phyloP scores from a whole-genome alignment of 2,888 invertebrate species.

The Drosophila siamana region DNA sequence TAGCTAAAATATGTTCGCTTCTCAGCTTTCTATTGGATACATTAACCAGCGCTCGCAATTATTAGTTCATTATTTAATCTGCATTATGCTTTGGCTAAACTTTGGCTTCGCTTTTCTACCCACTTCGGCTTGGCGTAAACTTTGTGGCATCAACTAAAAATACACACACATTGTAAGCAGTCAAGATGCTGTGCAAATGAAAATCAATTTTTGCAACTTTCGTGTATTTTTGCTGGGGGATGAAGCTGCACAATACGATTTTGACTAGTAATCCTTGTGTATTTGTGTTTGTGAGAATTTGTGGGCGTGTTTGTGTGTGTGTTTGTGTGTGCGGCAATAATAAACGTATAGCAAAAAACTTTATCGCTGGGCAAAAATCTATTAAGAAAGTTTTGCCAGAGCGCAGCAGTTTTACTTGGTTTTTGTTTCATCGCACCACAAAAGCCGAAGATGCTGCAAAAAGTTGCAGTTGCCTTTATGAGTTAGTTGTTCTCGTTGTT shows the following conservation, averaged over 20 bases:
- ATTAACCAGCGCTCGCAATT: neutral
- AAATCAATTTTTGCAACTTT: constrained; percentile 73
- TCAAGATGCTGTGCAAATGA: constrained; percentile 69
- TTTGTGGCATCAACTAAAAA: constrained; percentile 27
- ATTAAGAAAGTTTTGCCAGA: constrained; percentile 78
- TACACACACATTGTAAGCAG: constrained; percentile 28
- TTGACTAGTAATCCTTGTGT: constrained; percentile 38
- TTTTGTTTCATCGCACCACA: constrained; percentile 42
- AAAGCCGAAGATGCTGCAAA: constrained; percentile 39
- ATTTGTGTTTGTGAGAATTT: neutral
- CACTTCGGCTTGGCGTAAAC: constrained; percentile 24
- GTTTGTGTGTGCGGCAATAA: constrained; percentile 35
- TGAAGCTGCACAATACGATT: constrained; percentile 50
- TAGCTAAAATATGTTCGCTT: too few species aligned
- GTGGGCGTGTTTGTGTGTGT: constrained; percentile 9
- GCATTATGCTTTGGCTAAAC: neutral
- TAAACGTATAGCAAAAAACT: constrained; percentile 50
- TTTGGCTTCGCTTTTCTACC: neutral
- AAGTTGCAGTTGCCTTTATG: constrained; percentile 70
- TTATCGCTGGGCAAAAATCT: constrained; percentile 72
- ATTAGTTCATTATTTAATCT: constrained; percentile 19
- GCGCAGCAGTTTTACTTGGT: constrained; percentile 68
- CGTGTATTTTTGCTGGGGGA: constrained; percentile 49
- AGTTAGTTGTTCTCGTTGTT: constrained; percentile 31
- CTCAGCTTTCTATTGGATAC: neutral